Conservation (phyloP, 2,797 vertebrate species). For the Syngnathus rostellatus region DNA sequence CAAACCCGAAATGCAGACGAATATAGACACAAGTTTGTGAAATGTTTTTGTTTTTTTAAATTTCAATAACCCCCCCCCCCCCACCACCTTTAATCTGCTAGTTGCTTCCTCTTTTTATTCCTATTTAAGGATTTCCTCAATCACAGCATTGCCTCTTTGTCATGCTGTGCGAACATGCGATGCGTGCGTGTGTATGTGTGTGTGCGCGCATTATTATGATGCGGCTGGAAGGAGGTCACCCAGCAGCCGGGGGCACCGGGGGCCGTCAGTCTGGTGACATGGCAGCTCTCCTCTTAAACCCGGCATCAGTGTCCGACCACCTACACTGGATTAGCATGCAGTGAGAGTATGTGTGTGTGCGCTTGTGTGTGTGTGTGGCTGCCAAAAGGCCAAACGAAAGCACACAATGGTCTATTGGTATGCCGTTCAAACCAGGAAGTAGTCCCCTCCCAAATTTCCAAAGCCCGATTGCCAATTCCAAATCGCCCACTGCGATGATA, state of each 20-base stretch:
- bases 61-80: not conserved
- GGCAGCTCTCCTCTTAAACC: conserved; percentile 52
- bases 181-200: conserved; percentile 1
- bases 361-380: conserved; percentile 30
- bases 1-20: not conserved
- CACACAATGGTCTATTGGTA: conserved; percentile 28
- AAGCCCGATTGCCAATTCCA: not conserved
- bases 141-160: conserved; percentile 24
- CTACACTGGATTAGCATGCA: conserved; percentile 58
- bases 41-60: not conserved
- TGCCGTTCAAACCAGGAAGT: not conserved
- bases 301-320: conserved; percentile 47
- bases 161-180: conserved; percentile 14
- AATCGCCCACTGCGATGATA: not conserved
- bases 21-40: not conserved
- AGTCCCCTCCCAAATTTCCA: no score
- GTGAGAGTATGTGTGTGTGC: not conserved
- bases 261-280: conserved; percentile 58
- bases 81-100: conserved; percentile 12
- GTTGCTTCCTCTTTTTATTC: conserved; percentile 15
- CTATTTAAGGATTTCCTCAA: conserved; percentile 23
- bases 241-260: conserved; percentile 50
- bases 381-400: conserved; percentile 45
- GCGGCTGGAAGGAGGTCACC: conserved; percentile 57
- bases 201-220: conserved; percentile 2